Evolutionary conservation across 2,797 vertebrate species (phyloP).

Genomic region (Petrocephalus sullivani): DNA sequence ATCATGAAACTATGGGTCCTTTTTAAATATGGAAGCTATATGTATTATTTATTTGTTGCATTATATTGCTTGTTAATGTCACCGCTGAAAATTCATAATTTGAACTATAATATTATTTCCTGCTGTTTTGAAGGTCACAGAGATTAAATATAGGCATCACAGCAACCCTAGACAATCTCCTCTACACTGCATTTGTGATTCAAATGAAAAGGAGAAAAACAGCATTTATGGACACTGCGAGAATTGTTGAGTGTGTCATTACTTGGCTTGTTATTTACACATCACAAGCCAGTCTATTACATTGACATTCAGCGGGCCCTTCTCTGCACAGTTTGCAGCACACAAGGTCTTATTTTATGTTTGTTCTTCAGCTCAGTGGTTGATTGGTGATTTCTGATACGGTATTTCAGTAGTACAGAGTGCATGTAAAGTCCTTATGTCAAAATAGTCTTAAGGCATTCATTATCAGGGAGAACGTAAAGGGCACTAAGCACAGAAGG

Average conservation of each 20-base stretch:
- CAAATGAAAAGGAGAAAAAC: slow-evolving; percentile 39
- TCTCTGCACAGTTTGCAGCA: slow-evolving; percentile 45
- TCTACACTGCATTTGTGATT: slow-evolving; percentile 49
- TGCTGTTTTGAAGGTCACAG: slow-evolving; percentile 39
- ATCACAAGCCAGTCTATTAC: slow-evolving; percentile 72
- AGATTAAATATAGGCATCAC: slow-evolving; percentile 36
- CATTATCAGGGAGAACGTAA: slow-evolving; percentile 67
- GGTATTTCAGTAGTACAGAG: slow-evolving; percentile 62
- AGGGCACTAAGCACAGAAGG: slow-evolving; percentile 62
- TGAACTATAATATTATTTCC: slow-evolving; percentile 23
- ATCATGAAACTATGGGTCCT: background rate
- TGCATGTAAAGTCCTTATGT: slow-evolving; percentile 54
- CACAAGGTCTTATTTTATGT: slow-evolving; percentile 55
- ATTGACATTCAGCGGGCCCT: slow-evolving; percentile 63
- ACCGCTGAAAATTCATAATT: background rate
- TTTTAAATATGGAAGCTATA: background rate
- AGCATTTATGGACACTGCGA: slow-evolving; percentile 31
- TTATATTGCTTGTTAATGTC: background rate
- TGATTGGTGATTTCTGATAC: slow-evolving; percentile 73
- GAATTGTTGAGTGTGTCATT: slow-evolving; percentile 55
- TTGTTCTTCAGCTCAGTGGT: slow-evolving; percentile 68
- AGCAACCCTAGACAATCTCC: slow-evolving; percentile 6
- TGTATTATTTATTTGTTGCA: background rate
- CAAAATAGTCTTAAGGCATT: slow-evolving; percentile 67
- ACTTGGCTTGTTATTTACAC: slow-evolving; percentile 68